These are phyloP conservation scores for Sardina pilchardus DNA, from an alignment of 2,113 vertebrate genomes.

Conservation along the genomic window DNA sequence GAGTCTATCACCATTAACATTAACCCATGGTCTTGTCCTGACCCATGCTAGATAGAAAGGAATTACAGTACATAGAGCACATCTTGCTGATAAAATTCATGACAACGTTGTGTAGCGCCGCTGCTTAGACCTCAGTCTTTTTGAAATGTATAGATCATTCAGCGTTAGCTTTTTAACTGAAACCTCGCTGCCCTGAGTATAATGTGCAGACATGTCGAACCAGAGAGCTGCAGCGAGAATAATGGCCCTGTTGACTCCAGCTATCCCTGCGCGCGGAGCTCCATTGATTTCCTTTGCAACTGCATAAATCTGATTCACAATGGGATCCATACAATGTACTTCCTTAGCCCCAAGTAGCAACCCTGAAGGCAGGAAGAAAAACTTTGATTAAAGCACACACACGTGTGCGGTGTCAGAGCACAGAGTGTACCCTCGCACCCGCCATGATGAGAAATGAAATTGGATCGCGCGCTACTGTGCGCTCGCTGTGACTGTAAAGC, in stretches of 20 bases:
- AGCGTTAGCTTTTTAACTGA: background rate
- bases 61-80: background rate
- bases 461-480: constrained; percentile 24
- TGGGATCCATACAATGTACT: constrained; percentile 42
- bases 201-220: constrained; percentile 28
- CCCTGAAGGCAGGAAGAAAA: constrained; percentile 13
- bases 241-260: constrained; percentile 38
- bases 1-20: background rate
- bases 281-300: constrained; percentile 46
- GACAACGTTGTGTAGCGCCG: background rate
- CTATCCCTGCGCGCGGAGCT: background rate
- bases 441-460: constrained; percentile 27
- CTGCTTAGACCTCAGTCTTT: background rate
- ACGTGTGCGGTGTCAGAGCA: background rate
- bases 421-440: background rate
- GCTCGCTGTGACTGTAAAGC: constrained; percentile 34
- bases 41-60: background rate
- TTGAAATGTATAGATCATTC: background rate
- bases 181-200: background rate
- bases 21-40: background rate
- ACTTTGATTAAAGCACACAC: constrained; percentile 20
- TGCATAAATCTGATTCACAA: constrained; percentile 41
- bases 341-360: constrained; percentile 26
- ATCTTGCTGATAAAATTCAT: background rate
- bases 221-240: constrained; percentile 35